Evolutionary conservation across 2,888 invertebrate species (phyloP), one percentile per base, ranked within the genome.

Genomic region (Drosophila paranaensis): DNA sequence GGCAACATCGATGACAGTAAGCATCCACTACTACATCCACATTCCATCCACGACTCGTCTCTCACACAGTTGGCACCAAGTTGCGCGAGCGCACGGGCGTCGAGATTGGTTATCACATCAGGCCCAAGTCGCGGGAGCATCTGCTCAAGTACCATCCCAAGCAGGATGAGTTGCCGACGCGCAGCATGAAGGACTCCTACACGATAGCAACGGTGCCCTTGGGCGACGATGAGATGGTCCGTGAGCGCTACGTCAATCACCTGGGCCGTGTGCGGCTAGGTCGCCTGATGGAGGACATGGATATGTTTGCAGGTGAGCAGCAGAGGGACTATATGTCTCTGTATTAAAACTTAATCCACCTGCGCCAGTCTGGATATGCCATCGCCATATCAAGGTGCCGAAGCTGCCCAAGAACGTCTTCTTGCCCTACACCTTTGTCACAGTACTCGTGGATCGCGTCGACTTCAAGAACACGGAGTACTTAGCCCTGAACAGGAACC

Each of bases 301-400:
- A 97, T 91, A 94, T 95, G 71, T 96, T 96, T 93, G 96, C 96
- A 74, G 96, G 96, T 95, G 95, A 96, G 72, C 94, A 94, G 3
- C 14, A 0, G 5, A 13, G 5, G 4, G 10, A 35, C 6, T 11
- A 16, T 33, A 96, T 93, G 11, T 1, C 3, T 16, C 13, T 25
- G 10, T 42, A 3, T 6, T 13, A 14, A 0, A 14, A 25, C 4
- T 8, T n/a, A 96, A 96, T 91, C 94, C 95, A 58, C 13, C 95
- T 96, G 93, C 13, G 5, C 95, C 96, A 95, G 96, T 95, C 25
- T 95, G 95, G 93, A 93, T 96, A n/a, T 94, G 95, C 43, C 95
- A 95, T 91, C 94, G 95, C 64, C 96, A 96, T 90, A 93, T 96
- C 55, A 92, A 94, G 58, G 92, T 94, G 60, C 95, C 95, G 57